Conservation (phyloP, 2,888 invertebrate genomes). For the Aleiodes testaceus region DNA sequence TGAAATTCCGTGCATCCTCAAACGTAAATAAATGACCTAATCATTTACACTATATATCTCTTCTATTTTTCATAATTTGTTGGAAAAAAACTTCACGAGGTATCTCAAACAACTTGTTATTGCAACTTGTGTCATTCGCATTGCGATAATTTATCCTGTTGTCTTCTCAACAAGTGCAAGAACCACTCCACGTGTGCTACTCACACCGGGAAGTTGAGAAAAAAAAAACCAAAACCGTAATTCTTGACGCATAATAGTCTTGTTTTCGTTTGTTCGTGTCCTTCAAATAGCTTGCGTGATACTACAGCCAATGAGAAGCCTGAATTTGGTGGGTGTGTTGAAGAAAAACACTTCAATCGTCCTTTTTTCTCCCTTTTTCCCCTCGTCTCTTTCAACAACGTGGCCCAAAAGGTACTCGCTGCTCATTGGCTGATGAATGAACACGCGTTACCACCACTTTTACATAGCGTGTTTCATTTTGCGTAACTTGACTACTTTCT, state of each 20-base stretch:
- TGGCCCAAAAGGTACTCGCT: slow-evolving; percentile 19
- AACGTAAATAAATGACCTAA: too few relatives aligned
- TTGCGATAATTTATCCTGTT: slow-evolving; percentile 4
- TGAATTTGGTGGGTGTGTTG: slow-evolving; percentile 1
- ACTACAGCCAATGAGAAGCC: not conserved
- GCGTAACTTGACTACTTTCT: slow-evolving; percentile 9
- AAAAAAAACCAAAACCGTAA: not conserved
- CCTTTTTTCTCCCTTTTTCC: not conserved
- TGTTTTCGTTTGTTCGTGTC: not conserved
- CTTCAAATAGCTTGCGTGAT: slow-evolving; percentile 10
- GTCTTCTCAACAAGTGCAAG: not conserved
- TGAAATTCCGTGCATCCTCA: too few relatives aligned
- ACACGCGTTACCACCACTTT: slow-evolving; percentile 14
- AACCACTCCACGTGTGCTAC: not conserved
- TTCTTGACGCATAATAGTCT: slow-evolving; percentile 6
- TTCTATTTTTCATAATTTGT: too few relatives aligned
- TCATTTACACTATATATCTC: too few relatives aligned
- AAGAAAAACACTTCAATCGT: not conserved
- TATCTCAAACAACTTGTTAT: slow-evolving; percentile 1
- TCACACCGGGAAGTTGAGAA: slow-evolving; percentile 1
- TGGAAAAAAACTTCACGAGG: not conserved
- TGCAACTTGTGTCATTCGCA: not conserved
- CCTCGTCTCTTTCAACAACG: not conserved
- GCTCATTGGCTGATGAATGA: slow-evolving; percentile 1
- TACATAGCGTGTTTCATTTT: not conserved